Conservation (phyloP, 1,140 invertebrate species). For the Rhynchophorus ferrugineus region DNA sequence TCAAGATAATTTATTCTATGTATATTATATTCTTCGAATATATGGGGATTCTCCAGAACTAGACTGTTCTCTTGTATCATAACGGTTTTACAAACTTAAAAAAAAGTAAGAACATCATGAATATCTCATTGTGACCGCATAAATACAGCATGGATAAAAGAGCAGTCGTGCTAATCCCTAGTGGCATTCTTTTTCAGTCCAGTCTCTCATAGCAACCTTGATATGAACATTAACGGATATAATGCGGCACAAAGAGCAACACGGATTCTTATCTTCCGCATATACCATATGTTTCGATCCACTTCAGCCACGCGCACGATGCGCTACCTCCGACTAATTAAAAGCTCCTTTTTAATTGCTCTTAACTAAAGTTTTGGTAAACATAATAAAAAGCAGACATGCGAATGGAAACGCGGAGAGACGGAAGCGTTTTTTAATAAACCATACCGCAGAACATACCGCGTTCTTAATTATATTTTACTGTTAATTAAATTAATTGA, state of each 20-base stretch:
- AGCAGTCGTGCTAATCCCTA: too few species aligned
- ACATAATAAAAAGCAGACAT: background rate
- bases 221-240: background rate
- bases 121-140: too few species aligned
- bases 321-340: constrained; percentile 1
- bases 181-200: too few species aligned
- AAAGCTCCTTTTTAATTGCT: constrained; percentile 1
- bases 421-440: background rate
- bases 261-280: background rate
- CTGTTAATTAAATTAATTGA: background rate
- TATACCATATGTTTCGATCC: background rate
- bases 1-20: too few species aligned
- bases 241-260: background rate
- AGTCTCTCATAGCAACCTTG: too few species aligned
- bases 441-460: background rate
- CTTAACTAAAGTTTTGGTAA: constrained; percentile 5
- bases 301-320: background rate
- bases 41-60: too few species aligned
- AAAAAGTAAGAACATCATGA: too few species aligned
- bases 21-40: too few species aligned
- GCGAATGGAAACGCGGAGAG: too few species aligned
- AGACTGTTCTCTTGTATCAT: too few species aligned
- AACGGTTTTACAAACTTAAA: too few species aligned
- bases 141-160: too few species aligned
- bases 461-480: background rate